Base-by-base conservation (phyloP, 1,140 invertebrate species). In the Holotrichia oblita region DNA sequence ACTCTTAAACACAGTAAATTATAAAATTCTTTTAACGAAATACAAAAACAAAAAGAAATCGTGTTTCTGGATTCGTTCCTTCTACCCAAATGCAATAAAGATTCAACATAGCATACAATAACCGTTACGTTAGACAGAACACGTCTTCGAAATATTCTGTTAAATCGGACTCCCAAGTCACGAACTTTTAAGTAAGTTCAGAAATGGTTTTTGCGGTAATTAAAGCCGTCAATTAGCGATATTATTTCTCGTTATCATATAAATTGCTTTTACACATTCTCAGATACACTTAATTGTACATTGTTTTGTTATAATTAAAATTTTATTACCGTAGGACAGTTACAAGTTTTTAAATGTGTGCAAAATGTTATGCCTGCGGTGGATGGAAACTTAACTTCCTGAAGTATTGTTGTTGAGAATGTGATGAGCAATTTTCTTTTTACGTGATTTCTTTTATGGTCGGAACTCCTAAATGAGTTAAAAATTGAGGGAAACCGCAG, bases 261-360 rank as follows among this genome's bases (percentile, higher is more conserved):
- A 55, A 55, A 55, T 55, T 55, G 48, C 48, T n/a, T 55, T 55
- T 55, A 14, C 48, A 55, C 48, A 55, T 55, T n/a, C 14, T 17
- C 48, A 55, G 48, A 55, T 55, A 55, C 14, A 55, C 48, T 55
- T 55, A 55, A 55, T 55, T 55, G 48, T 17, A 17, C 48, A 55
- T 55, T 55, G 48, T 55, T 55, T 55, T 14, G 48, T 17, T 55
- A 55, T 55, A 55, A 55, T 55, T 55, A 55, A 55, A 55, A 55
- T 55, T 55, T 55, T 55, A 55, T 55, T 55, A 17, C 48, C 14
- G 48, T 55, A 55, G 48, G 48, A 55, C 48, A 17, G 48, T 55
- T 55, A 55, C 48, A 55, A 17, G 48, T 55, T 55, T 17, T 55
- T 55, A 55, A 55, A 55, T 55, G 48, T 55, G 48, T 55, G 17